These are phyloP conservation scores for Varecia variegata DNA, from an alignment of 2,797 vertebrate species.

Conservation along the genomic window DNA sequence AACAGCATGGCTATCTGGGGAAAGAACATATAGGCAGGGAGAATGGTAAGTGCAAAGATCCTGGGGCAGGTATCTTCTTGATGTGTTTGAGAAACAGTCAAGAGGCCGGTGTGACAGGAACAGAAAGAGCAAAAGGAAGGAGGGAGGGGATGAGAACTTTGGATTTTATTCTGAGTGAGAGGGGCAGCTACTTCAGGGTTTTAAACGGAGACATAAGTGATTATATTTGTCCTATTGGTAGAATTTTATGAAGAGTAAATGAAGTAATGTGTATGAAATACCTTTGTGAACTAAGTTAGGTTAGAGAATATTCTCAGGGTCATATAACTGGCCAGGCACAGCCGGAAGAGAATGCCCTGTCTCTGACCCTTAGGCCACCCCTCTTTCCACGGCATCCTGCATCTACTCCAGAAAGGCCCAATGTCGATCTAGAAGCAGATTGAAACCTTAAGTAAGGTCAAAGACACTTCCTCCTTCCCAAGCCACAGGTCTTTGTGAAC, in stretches of 20 bases:
- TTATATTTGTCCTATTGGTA: neutral
- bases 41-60: neutral
- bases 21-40: neutral
- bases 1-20: neutral
- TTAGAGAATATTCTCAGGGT: constrained; percentile 10
- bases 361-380: neutral
- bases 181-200: neutral
- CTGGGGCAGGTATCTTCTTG: neutral
- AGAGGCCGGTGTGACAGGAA: neutral
- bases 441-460: neutral
- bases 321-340: neutral
- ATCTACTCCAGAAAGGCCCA: neutral
- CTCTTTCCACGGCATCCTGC: neutral
- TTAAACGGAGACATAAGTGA: neutral
- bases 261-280: neutral
- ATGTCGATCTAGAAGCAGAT: neutral
- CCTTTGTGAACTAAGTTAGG: neutral
- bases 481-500: neutral
- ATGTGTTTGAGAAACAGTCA: neutral
- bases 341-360: neutral
- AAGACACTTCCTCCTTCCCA: neutral
- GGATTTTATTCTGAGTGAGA: neutral
- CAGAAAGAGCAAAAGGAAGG: neutral
- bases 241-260: neutral
- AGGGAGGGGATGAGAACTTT: neutral